Conservation (phyloP, 2,797 vertebrate genomes). For the Lophotriccus pileatus region DNA sequence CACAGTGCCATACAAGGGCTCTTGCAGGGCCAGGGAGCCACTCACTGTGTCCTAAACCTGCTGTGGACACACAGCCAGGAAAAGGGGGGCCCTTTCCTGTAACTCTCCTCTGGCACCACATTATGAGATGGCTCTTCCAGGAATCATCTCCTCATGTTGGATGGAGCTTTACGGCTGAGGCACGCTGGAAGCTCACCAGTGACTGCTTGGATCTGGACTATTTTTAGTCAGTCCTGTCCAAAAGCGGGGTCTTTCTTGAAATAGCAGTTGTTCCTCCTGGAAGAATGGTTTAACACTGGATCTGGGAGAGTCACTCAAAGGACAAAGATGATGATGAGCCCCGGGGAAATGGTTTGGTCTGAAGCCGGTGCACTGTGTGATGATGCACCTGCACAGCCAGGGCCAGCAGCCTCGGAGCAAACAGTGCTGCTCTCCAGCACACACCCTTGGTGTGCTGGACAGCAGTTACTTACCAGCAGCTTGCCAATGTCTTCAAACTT, state of each 20-base stretch:
- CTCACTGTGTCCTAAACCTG: neutral
- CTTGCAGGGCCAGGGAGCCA: neutral
- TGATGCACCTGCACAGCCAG: too few relatives aligned
- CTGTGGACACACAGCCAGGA: neutral
- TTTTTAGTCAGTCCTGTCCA: neutral
- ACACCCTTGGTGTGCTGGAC: neutral
- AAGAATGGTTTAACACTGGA: rapidly evolving
- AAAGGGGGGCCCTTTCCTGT: neutral
- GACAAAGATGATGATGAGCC: neutral
- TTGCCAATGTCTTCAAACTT: neutral
- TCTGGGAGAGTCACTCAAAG: neutral
- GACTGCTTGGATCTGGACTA: neutral
- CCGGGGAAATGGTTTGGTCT: rapidly evolving
- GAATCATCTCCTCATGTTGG: rapidly evolving
- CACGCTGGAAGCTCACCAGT: neutral
- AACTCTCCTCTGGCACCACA: rapidly evolving
- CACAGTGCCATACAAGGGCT: neutral
- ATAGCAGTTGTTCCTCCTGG: neutral
- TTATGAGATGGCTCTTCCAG: neutral
- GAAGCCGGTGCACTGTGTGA: rapidly evolving
- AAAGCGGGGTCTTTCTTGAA: neutral
- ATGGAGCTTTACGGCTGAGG: neutral
- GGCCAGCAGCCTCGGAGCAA: rapidly evolving
- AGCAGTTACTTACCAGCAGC: neutral
- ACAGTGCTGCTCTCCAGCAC: neutral